Percentiles rank a stretch among this genome's conserved stretches.
phyloP scores from a whole-genome alignment of 2,888 invertebrate genomes.

The Drosophila atroscutellata region DNA sequence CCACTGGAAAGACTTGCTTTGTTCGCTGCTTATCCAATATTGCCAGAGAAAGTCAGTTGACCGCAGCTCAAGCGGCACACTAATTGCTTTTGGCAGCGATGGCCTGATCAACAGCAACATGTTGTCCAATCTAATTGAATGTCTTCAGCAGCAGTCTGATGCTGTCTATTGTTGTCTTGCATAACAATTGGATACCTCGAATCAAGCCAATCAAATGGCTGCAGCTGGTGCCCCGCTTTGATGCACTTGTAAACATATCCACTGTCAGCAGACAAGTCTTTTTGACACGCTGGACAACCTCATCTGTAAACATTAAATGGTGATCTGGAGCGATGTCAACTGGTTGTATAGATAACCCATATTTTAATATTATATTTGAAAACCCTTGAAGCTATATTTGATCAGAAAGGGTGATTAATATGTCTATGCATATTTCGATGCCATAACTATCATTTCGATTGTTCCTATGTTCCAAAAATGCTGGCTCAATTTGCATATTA shows the following conservation, averaged over 20 bases:
- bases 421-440: too few species aligned
- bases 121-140: background rate
- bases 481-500: background rate
- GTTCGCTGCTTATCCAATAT: background rate
- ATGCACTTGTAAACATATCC: background rate
- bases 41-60: background rate
- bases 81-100: background rate
- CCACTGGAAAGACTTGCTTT: background rate
- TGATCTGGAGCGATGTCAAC: background rate
- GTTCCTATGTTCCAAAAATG: too few species aligned
- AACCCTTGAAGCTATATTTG: too few species aligned
- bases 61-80: background rate
- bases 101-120: background rate
- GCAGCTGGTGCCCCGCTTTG: background rate
- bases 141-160: background rate
- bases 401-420: too few species aligned
- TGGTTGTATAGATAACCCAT: background rate
- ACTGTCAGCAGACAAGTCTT: background rate
- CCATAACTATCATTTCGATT: too few species aligned
- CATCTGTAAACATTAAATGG: background rate
- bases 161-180: background rate
- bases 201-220: background rate
- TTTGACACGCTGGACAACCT: background rate
- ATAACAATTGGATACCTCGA: background rate
- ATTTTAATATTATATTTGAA: background rate